Percentiles rank a stretch among this genome's conserved stretches.
Conservation (phyloP, 2,113 vertebrate genomes). For the Cygnus buccinator region DNA sequence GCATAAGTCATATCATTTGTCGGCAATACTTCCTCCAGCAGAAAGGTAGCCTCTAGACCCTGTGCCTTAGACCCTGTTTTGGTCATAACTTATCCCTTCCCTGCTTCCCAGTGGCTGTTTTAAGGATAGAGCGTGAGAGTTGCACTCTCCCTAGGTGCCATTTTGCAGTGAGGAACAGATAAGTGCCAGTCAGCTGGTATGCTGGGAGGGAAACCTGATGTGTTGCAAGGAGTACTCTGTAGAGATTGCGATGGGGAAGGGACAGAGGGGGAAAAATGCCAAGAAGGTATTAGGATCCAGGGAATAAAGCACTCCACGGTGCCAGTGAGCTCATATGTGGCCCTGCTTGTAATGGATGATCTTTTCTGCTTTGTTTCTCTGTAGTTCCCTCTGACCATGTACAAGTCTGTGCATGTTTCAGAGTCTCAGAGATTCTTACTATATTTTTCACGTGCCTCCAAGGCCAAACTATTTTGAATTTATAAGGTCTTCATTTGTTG, state of each 20-base stretch:
- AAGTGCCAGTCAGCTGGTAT: neutral
- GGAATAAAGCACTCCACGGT: neutral
- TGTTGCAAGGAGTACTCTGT: neutral
- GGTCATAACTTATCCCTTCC: neutral
- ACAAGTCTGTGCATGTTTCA: neutral
- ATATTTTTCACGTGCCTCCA: neutral
- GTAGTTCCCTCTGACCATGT: neutral
- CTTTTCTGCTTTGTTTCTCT: neutral
- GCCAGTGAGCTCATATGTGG: neutral
- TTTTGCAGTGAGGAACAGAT: neutral
- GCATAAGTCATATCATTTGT: accelerated
- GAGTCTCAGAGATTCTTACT: neutral
- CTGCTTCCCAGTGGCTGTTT: neutral
- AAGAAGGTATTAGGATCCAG: neutral
- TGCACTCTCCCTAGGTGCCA: neutral
- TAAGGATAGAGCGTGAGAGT: neutral
- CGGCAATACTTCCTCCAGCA: neutral
- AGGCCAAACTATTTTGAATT: neutral
- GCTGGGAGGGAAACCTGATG: neutral
- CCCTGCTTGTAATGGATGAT: neutral
- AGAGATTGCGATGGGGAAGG: neutral
- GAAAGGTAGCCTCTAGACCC: neutral
- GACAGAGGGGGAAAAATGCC: neutral
- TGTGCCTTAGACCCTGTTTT: neutral
- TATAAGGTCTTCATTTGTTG: neutral